phyloP scores from a whole-genome alignment of 1,140 invertebrate genomes.

The Caenorhabditis tropicalis region DNA sequence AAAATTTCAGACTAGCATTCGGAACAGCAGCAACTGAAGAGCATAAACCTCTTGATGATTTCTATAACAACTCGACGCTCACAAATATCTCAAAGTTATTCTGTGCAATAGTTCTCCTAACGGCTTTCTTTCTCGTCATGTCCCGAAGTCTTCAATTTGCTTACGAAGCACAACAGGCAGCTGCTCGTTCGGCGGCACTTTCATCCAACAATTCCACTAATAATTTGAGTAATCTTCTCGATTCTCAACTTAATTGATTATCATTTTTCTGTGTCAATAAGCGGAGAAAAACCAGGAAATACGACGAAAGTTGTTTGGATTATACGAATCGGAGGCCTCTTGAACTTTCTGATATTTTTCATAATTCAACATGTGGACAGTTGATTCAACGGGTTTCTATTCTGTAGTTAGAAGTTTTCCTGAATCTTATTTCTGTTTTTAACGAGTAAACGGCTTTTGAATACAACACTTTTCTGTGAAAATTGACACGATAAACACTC shows the following conservation, averaged over 20 bases:
- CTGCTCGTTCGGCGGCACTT: background rate
- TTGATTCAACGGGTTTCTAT: too few species aligned
- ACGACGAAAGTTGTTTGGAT: too few species aligned
- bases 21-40: slow-evolving; percentile 40
- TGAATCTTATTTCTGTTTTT: too few species aligned
- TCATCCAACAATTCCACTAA: background rate
- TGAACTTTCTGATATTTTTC: too few species aligned
- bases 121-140: slow-evolving; percentile 54
- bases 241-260: background rate
- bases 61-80: slow-evolving; percentile 54
- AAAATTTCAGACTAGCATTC: slow-evolving; percentile 52
- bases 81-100: slow-evolving; percentile 54
- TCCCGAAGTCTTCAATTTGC: slow-evolving; percentile 47
- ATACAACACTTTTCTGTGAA: too few species aligned
- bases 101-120: slow-evolving; percentile 53
- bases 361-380: too few species aligned
- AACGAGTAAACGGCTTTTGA: too few species aligned
- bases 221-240: background rate
- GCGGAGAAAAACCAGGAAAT: too few species aligned
- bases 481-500: too few species aligned
- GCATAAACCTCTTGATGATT: slow-evolving; percentile 40
- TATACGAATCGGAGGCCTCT: too few species aligned
- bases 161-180: background rate
- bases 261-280: too few species aligned
- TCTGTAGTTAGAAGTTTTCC: too few species aligned